phyloP scores from a whole-genome alignment of 2,888 invertebrate genomes.

The Flexamia atlantica region DNA sequence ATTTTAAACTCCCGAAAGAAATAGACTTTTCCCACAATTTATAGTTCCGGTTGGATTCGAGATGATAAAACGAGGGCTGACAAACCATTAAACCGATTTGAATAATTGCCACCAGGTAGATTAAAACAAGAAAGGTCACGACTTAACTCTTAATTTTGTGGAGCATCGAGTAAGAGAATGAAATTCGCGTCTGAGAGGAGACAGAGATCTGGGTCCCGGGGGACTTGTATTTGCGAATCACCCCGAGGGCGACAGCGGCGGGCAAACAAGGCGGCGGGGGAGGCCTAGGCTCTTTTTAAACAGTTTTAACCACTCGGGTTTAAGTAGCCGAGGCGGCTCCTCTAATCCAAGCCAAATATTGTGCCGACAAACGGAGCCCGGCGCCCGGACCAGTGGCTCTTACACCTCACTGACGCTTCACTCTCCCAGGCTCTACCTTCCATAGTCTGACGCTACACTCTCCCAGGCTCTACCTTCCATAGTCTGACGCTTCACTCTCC shows the following conservation, averaged over 20 bases:
- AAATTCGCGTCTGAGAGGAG: neutral
- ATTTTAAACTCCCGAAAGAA: too few species aligned
- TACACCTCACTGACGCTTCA: constrained; percentile 2
- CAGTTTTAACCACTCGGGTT: constrained; percentile 60
- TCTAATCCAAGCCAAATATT: constrained; percentile 59
- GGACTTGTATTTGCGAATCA: constrained; percentile 52
- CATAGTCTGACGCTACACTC: neutral
- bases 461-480: neutral
- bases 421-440: neutral
- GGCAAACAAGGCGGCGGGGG: constrained; percentile 24
- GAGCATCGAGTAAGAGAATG: too few species aligned
- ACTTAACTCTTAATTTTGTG: too few species aligned
- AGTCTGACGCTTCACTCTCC: neutral
- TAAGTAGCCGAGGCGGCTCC: constrained; percentile 58
- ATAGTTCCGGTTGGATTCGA: too few species aligned
- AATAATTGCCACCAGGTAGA: too few species aligned
- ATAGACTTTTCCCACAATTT: too few species aligned
- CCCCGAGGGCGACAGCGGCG: constrained; percentile 22
- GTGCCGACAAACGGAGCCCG: constrained; percentile 49
- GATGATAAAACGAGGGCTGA: too few species aligned
- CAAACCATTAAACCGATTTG: too few species aligned
- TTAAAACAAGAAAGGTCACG: too few species aligned
- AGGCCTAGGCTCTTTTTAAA: constrained; percentile 38
- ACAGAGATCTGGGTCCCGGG: neutral
- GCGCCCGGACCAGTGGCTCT: constrained; percentile 39